Evolutionary conservation across 2,888 invertebrate genomes (phyloP).

Genomic region (Petrolisthes cinctipes): DNA sequence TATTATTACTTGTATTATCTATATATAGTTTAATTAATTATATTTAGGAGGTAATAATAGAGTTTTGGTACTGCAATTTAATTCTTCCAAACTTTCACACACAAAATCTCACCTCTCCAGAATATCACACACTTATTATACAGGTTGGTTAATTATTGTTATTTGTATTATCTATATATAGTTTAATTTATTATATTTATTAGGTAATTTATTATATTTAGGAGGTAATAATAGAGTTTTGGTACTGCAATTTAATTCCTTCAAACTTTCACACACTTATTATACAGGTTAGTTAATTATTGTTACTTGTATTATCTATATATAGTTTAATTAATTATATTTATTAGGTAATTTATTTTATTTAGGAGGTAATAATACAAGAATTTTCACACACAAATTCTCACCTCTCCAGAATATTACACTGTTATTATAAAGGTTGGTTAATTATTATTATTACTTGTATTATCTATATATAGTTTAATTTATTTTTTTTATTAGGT

Average conservation of each 20-base stretch:
- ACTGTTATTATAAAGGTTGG: constrained; percentile 20
- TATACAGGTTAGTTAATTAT: no score
- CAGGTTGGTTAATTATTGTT: neutral
- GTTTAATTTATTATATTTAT: neutral
- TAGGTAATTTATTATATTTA: neutral
- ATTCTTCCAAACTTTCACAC: neutral
- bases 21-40: neutral
- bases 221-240: neutral
- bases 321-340: no score
- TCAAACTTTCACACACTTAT: no score
- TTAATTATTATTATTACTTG: neutral
- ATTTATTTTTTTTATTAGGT: neutral
- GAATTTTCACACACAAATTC: constrained; percentile 25
- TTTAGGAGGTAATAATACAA: no score
- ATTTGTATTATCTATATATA: neutral
- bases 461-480: neutral
- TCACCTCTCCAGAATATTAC: constrained; percentile 8
- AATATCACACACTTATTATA: no score
- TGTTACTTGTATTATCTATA: no score
- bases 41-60: neutral
- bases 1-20: neutral
- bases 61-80: no score
- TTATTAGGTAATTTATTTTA: no score
- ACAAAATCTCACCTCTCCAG: no score
- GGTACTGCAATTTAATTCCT: no score